Base-by-base conservation (phyloP, 2,113 vertebrate genomes). In the Chloropsis cyanopogon region DNA sequence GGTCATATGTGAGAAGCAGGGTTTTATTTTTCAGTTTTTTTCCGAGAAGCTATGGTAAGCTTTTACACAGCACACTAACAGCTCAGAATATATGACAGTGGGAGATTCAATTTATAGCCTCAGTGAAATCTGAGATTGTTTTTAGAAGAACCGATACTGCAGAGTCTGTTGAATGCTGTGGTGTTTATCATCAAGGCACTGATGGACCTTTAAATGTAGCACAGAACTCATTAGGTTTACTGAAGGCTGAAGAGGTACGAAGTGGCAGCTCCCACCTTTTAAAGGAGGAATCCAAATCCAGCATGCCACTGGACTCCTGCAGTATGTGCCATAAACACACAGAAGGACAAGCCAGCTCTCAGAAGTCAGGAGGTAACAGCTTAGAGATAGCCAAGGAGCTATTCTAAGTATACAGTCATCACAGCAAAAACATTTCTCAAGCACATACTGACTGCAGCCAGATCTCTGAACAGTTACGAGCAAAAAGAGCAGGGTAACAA, bases 11-110 rank as follows among this genome's bases (percentile, higher is more conserved):
- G 61, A 97, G 92, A 92, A 88, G 75, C 80, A 69, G 76, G 24
- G 54, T 22, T 96, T 95, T 95, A 78, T 91, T 95, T 93, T 78
- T 52, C 69, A 56, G 8, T 93, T 96, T 97, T 94, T 96, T 90
- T 25, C 90, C 28, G 44, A 82, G 88, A 96, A 90, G 89, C 29
- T 52, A 84, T 41, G 69, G 76, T 83, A 92, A 96, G 89, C 57
- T 96, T 96, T 91, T 82, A 49, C 9, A 78, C 31, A 93, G 82
- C 64, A 93, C 60, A 71, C 52, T 86, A 88, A 86, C 77, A 24
- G 86, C 88, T 91, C 83, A 83, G 68, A 78, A 94, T 41, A 18
- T n/a, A 89, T 31, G 50, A 76, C 93, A 86, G 91, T 73, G 47
- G 80, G 41, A 66, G 18, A 88, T 87, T 91, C 70, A 84, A 76